phyloP scores from a whole-genome alignment of 2,888 invertebrate genomes.

The Hylaea fasciaria region DNA sequence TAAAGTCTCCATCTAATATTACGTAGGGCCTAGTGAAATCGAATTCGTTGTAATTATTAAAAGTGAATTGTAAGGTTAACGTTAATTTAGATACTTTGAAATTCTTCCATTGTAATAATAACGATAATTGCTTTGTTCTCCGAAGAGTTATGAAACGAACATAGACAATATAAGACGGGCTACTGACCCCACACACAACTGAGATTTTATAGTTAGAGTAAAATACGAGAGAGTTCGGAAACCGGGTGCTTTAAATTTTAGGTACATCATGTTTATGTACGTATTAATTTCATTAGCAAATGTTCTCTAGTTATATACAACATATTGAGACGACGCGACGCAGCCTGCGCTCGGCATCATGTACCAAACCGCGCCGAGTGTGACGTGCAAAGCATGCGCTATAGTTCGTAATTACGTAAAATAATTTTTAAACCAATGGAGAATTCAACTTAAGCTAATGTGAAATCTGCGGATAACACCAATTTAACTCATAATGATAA shows the following conservation, averaged over 20 bases:
- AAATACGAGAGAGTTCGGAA: conserved; percentile 83
- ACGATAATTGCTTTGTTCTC: conserved; percentile 72
- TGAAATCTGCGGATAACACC: conserved; percentile 73
- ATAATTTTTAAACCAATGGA: conserved; percentile 32
- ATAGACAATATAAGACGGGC: conserved; percentile 79
- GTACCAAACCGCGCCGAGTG: conserved; percentile 27
- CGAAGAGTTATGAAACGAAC: conserved; percentile 67
- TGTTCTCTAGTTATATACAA: conserved; percentile 70
- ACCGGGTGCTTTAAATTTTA: conserved; percentile 84
- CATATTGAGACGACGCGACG: conserved; percentile 47
- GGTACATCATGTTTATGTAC: conserved; percentile 74
- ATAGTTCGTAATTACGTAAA: conserved; percentile 41
- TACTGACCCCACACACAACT: conserved; percentile 71
- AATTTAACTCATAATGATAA: conserved; percentile 66
- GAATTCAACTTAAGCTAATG: conserved; percentile 26
- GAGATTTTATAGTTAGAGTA: conserved; percentile 79
- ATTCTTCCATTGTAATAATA: conserved; percentile 77
- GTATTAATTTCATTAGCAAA: conserved; percentile 78
- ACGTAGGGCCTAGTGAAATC: conserved; percentile 82
- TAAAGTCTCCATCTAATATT: conserved; percentile 79
- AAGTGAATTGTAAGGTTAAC: conserved; percentile 68
- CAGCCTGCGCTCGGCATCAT: conserved; percentile 27
- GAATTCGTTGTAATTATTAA: conserved; percentile 79
- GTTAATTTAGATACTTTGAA: conserved; percentile 78
- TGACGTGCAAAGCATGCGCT: conserved; percentile 31